Evolutionary conservation across 1,140 invertebrate species (phyloP), one percentile per base, ranked within the genome.

Genomic region (Megalopta genalis): DNA sequence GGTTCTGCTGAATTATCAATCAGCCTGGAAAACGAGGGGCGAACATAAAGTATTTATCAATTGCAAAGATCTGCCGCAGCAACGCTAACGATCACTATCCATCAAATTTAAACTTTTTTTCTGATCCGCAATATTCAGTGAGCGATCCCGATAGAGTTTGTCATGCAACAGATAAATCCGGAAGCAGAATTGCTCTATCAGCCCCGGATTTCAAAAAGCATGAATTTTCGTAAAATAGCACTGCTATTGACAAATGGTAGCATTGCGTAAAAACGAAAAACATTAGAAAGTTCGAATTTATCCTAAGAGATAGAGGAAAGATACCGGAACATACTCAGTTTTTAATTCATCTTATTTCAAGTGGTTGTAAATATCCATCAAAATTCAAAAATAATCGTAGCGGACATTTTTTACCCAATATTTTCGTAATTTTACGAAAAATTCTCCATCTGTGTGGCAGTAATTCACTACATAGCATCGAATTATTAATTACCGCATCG

Each of bases 51-150:
- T n/a, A n/a, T n/a, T n/a, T n/a, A n/a, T n/a, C n/a, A n/a, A n/a
- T n/a, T n/a, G n/a, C n/a, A n/a, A n/a, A n/a, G n/a, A n/a, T n/a
- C n/a, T n/a, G n/a, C n/a, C n/a, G n/a, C n/a, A n/a, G n/a, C n/a
- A n/a, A n/a, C n/a, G n/a, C n/a, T n/a, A n/a, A n/a, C n/a, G n/a
- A n/a, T n/a, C 42, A 57, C 4, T 57, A 21, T n/a, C n/a, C 21
- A 57, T n/a, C 21, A 57, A n/a, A 57, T 57, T 57, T 21, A n/a
- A 16, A 57, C 54, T 52, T 57, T 57, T 57, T 69, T 70, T 54
- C 65, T 42, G 59, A 9, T 60, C 5, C 10, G 57, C 23, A 60
- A 60, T 60, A 60, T 60, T 10, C 57, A 60, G 4, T 60, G 10
- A 23, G 57, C 12, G 57, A 27, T 10, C n/a, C 23, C 27, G 6